These are phyloP conservation scores for Bettongia penicillata DNA, from an alignment of 2,113 vertebrate genomes.

Conservation along the genomic window DNA sequence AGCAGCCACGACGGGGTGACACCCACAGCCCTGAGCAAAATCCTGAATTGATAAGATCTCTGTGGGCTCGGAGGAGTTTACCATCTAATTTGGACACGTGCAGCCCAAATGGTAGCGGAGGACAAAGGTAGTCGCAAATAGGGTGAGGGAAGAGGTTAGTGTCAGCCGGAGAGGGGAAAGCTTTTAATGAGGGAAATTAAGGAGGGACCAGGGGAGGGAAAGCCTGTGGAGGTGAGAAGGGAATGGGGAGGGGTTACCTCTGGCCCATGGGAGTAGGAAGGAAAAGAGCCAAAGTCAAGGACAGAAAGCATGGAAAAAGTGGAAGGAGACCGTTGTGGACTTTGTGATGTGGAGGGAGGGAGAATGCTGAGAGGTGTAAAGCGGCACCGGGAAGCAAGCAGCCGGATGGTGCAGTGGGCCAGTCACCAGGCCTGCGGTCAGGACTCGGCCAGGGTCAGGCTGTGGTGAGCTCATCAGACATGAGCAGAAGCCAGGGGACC, in stretches of 20 bases:
- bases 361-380: background rate
- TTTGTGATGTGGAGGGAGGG: background rate
- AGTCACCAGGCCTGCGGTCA: background rate
- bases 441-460: background rate
- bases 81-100: slow-evolving; percentile 9
- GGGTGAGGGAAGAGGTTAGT: background rate
- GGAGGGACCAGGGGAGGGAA: background rate
- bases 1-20: background rate
- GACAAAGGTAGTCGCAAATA: background rate
- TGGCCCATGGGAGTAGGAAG: background rate
- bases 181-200: background rate
- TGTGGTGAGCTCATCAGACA: background rate
- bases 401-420: background rate
- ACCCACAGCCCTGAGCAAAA: background rate
- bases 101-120: background rate
- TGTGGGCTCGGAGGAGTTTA: background rate
- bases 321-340: background rate
- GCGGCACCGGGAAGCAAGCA: background rate
- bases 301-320: background rate
- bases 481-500: background rate
- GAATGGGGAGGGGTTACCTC: background rate
- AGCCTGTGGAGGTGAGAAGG: background rate
- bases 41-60: background rate
- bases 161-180: background rate
- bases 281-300: background rate